Base-by-base conservation (phyloP, 2,113 vertebrate species). In the Stigmatopora argus region DNA sequence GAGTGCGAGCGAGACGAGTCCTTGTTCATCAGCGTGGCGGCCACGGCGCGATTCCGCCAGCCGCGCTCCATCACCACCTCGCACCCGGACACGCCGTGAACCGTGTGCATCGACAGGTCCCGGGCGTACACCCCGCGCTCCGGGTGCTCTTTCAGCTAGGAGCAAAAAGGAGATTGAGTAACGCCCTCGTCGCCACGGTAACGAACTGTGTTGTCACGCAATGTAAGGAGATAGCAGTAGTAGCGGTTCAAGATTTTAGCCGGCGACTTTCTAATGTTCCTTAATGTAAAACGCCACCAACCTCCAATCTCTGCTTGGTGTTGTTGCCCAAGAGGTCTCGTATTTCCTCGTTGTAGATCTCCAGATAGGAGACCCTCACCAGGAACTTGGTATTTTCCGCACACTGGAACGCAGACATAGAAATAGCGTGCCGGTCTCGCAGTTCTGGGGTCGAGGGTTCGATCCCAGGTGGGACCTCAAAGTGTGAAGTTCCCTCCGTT, bases 331-430 rank as follows among this genome's bases (percentile, higher is more conserved):
- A 83, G 66, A 96, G 92, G 81, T 97, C 94, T 67, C 85, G 66
- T 63, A 93, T 71, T 31, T 95, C 93, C 76, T 96, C 94, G 0
- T 92, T 96, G 89, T 94, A 96, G 76, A 96, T 97, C 86, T 98
- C 94, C 75, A 97, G 83, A 83, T 88, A 95, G 64, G 94, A 96
- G 14, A 92, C 92, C 78, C 93, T 90, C 60, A 95, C 91, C 69
- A 94, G 86, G 81, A 96, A 94, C 72, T 94, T 94, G 12, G 93
- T 87, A 14, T 93, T 92, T 85, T 95, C 94, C 66, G 95, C 92
- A 85, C 93, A 92, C 94, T 97, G 76, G 46, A 44, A 69, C 69
- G 34, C 68, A 52, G 13, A 34, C 19, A 64, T 0, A 56, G 35
- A 31, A 31, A 31, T 31, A 31, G 26, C 26, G 3, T 31, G 26